These are phyloP conservation scores for Temnothorax longispinosus DNA, from an alignment of 1,140 invertebrate genomes.

Conservation along the genomic window DNA sequence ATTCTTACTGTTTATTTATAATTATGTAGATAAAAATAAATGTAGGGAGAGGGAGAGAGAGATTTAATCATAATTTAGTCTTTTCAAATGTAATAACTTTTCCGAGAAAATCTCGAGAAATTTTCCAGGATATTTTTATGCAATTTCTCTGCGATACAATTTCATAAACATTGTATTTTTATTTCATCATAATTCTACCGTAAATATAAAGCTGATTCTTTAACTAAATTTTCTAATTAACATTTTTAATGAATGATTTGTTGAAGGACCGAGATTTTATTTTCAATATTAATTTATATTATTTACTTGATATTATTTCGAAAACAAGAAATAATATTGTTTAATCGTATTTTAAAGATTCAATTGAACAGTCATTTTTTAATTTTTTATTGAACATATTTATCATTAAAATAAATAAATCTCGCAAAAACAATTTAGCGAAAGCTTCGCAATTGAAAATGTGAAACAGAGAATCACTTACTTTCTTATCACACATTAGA, in stretches of 20 bases:
- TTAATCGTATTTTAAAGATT: background rate
- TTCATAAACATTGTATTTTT: background rate
- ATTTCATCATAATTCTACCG: background rate
- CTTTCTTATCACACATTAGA: background rate
- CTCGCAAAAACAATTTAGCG: background rate
- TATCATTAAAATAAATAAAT: slow-evolving; percentile 2
- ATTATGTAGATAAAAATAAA: background rate
- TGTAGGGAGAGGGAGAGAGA: background rate
- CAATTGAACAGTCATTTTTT: background rate
- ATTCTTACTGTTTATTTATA: background rate
- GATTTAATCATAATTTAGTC: background rate
- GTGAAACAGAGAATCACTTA: background rate
- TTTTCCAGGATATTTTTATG: background rate
- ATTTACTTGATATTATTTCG: background rate
- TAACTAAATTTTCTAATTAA: background rate
- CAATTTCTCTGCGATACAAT: background rate
- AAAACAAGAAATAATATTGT: background rate
- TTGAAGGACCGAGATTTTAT: background rate
- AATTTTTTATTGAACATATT: background rate
- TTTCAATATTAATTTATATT: slow-evolving; percentile 6
- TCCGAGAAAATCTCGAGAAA: background rate
- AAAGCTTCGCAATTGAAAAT: background rate
- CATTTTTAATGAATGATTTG: background rate
- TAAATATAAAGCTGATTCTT: background rate
- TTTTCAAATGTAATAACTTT: background rate